These are phyloP conservation scores for Phenganax stokvisi DNA, from an alignment of 92 coral and sea anemone species.

Conservation along the genomic window DNA sequence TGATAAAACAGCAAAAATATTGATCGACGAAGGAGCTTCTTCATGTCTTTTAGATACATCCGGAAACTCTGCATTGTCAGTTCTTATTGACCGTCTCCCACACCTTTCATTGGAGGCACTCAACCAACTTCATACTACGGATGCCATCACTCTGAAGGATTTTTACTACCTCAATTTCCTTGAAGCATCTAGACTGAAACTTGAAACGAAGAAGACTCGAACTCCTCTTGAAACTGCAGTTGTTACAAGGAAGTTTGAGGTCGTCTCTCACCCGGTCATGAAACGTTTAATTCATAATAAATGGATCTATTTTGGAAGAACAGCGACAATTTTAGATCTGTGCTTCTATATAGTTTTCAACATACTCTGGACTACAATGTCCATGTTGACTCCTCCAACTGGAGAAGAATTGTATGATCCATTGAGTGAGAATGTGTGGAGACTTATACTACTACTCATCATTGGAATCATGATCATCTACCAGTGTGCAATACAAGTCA, in stretches of 20 bases:
- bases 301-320: conserved; percentile 30
- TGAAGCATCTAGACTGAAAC: conserved; percentile 60
- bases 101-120: conserved; percentile 28
- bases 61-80: conserved; percentile 31
- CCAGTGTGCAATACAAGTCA: conserved; percentile 11
- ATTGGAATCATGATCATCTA: conserved; percentile 27
- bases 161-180: conserved; percentile 30
- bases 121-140: conserved; percentile 24
- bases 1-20: conserved; percentile 34
- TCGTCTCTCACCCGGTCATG: conserved; percentile 36
- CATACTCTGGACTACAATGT: conserved; percentile 32
- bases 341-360: conserved; percentile 26
- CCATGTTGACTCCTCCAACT: conserved; percentile 18
- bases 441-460: neutral
- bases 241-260: conserved; percentile 31
- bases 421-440: conserved; percentile 21
- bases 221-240: conserved; percentile 40
- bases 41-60: conserved; percentile 33
- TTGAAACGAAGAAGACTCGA: conserved; percentile 77
- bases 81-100: conserved; percentile 35
- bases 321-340: conserved; percentile 28
- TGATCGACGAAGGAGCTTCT: conserved; percentile 39
- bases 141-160: conserved; percentile 29
- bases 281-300: conserved; percentile 30
- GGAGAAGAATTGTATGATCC: conserved; percentile 19